phyloP scores from a whole-genome alignment of 2,888 invertebrate species.

The Eulithis testata region DNA sequence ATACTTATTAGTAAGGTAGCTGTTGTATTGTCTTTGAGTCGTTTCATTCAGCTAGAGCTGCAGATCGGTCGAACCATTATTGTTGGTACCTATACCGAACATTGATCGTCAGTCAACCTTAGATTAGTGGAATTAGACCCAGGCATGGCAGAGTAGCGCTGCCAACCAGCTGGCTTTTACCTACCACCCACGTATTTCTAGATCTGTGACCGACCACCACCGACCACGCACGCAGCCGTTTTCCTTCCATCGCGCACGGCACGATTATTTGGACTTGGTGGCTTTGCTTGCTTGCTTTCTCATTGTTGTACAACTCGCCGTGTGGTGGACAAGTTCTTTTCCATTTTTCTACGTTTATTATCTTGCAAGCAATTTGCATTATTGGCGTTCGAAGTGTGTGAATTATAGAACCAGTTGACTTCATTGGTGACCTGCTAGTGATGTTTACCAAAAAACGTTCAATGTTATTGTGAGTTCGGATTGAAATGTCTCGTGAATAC shows the following conservation, averaged over 20 bases:
- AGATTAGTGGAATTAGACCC: too few species aligned
- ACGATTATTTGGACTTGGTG: conserved; percentile 71
- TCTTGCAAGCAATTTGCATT: conserved; percentile 56
- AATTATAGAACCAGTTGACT: conserved; percentile 67
- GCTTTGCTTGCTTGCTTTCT: conserved; percentile 58
- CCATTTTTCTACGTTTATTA: conserved; percentile 68
- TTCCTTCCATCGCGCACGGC: conserved; percentile 66
- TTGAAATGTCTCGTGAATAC: conserved; percentile 81
- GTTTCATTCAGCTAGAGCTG: too few species aligned
- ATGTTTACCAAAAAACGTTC: conserved; percentile 81
- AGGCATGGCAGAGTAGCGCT: too few species aligned
- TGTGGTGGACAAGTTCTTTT: conserved; percentile 61
- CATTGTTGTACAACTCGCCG: conserved; percentile 71
- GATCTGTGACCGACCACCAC: conserved; percentile 1
- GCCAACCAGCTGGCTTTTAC: too few species aligned
- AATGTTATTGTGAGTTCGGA: conserved; percentile 76
- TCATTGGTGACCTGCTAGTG: conserved; percentile 62
- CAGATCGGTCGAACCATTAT: too few species aligned
- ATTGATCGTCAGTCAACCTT: too few species aligned
- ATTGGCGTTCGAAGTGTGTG: conserved; percentile 76
- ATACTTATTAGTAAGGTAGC: too few species aligned
- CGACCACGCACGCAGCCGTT: conserved; percentile 61
- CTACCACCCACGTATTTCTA: not conserved
- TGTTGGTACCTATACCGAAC: too few species aligned
- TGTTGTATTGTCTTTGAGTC: too few species aligned